Conservation (phyloP, 2,797 vertebrate species). For the Nyctibius grandis region DNA sequence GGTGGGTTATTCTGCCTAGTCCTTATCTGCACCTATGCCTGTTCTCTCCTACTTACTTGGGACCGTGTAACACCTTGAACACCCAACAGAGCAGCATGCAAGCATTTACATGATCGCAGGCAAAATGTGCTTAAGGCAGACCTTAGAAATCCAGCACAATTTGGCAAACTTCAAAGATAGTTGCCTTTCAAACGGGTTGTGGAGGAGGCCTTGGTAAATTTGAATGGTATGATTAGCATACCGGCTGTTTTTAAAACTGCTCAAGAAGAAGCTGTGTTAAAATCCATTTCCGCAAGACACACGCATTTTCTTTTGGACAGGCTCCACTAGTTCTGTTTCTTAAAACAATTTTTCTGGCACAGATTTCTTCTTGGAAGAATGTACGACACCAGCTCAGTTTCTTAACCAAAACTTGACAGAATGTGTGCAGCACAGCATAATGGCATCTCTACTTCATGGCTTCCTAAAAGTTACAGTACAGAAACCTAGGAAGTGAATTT, state of each 20-base stretch:
- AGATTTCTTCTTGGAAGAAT: slow-evolving; percentile 56
- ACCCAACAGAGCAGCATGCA: slow-evolving; percentile 6
- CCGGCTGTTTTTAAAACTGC: slow-evolving; percentile 65
- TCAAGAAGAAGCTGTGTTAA: slow-evolving; percentile 62
- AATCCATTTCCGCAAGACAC: slow-evolving; percentile 65
- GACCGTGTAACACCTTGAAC: neutral
- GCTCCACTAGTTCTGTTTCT: slow-evolving; percentile 65
- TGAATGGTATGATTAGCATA: slow-evolving; percentile 62
- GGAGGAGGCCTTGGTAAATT: slow-evolving; percentile 66
- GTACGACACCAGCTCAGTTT: slow-evolving; percentile 48
- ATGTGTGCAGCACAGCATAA: slow-evolving; percentile 53
- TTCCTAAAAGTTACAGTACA: slow-evolving; percentile 8
- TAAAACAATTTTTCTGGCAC: slow-evolving; percentile 62
- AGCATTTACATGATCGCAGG: slow-evolving; percentile 1
- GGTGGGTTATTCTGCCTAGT: neutral
- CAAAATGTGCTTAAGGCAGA: slow-evolving; percentile 52
- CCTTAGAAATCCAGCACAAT: slow-evolving; percentile 49
- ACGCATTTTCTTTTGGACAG: slow-evolving; percentile 58
- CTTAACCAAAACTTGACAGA: slow-evolving; percentile 62
- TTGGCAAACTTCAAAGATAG: slow-evolving; percentile 50
- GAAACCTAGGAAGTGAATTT: slow-evolving; percentile 1
- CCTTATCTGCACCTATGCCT: neutral
- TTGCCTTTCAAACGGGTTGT: slow-evolving; percentile 55
- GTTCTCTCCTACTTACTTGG: neutral
- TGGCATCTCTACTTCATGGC: neutral